A percentile compares a stretch with the other conserved stretches of the same genome.
phyloP scores from a whole-genome alignment of 2,113 vertebrate genomes.

The Catharus fuscescens region DNA sequence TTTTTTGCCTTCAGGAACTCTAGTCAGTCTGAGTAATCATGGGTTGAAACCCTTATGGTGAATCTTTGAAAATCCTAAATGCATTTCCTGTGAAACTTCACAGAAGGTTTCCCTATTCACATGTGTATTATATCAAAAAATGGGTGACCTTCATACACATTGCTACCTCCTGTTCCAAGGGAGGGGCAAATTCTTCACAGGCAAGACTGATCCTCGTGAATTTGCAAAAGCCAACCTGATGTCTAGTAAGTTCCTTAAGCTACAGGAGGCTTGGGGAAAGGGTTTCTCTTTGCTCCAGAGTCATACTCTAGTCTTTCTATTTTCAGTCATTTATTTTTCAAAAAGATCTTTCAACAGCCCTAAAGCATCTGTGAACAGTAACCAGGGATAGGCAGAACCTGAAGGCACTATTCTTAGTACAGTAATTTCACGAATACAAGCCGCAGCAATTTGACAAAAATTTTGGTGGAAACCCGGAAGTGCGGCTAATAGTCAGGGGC shows the following conservation, averaged over 20 bases:
- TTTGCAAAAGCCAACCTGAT: background rate
- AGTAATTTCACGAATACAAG: too few relatives aligned
- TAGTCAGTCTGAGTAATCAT: background rate
- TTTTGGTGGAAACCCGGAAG: too few relatives aligned
- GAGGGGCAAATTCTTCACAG: background rate
- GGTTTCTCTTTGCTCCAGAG: background rate
- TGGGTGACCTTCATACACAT: accelerated
- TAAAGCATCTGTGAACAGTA: background rate
- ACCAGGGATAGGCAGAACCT: background rate
- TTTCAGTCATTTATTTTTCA: background rate
- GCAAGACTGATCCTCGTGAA: background rate
- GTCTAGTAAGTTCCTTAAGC: background rate
- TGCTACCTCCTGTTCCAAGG: background rate
- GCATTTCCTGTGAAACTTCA: background rate
- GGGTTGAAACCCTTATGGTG: background rate
- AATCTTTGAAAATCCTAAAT: background rate
- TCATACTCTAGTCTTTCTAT: background rate
- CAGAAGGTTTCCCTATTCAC: background rate
- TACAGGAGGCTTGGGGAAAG: background rate
- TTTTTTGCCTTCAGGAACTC: background rate
- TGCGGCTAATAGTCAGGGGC: too few relatives aligned
- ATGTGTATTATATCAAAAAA: accelerated
- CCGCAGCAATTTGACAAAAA: too few relatives aligned
- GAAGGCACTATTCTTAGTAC: background rate
- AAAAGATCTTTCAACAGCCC: background rate